phyloP scores from a whole-genome alignment of 2,888 invertebrate genomes.

The Amphipoea oculea region DNA sequence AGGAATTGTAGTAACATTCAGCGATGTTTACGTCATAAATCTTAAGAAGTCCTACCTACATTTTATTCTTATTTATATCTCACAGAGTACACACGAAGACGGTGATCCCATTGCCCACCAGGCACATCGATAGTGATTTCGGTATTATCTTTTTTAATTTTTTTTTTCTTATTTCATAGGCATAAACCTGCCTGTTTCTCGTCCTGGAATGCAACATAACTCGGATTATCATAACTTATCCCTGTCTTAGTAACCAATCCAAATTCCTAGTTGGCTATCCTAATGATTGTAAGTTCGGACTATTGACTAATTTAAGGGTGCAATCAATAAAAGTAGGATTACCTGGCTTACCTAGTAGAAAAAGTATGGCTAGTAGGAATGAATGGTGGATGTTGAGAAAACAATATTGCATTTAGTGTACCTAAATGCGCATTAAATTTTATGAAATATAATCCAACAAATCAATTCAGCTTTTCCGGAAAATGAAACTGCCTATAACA shows the following conservation, averaged over 20 bases:
- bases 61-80: constrained; percentile 58
- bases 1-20: constrained; percentile 13
- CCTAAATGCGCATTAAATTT: constrained; percentile 6
- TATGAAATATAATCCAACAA: constrained; percentile 4
- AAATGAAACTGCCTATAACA: not conserved
- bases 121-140: constrained; percentile 44
- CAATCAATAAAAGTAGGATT: not conserved
- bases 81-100: constrained; percentile 55
- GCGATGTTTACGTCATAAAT: not conserved
- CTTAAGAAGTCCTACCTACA: constrained; percentile 13
- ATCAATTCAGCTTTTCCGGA: not conserved
- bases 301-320: not conserved
- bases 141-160: constrained; percentile 49
- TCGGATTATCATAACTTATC: constrained; percentile 31
- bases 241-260: constrained; percentile 54
- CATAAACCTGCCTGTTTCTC: constrained; percentile 32
- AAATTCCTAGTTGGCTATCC: not conserved
- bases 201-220: constrained; percentile 47
- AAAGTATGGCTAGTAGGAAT: not conserved
- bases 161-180: constrained; percentile 42
- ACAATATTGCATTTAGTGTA: constrained; percentile 6
- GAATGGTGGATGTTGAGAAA: constrained; percentile 17
- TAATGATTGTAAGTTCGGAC: not conserved
- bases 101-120: constrained; percentile 43
- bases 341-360: too few species aligned